Conservation (phyloP, 2,888 invertebrate species). For the Cancer borealis region DNA sequence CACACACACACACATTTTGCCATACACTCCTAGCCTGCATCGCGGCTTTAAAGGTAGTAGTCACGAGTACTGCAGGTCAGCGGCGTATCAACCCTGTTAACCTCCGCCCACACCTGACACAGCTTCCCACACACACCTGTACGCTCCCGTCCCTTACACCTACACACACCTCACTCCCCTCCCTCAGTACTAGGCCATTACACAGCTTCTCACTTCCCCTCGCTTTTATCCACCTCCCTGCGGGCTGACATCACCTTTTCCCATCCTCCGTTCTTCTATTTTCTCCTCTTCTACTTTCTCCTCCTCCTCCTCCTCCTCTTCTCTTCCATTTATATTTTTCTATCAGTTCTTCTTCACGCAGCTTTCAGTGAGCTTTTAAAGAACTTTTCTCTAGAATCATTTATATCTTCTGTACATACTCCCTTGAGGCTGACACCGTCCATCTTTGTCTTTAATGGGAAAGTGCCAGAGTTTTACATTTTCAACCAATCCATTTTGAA, state of each 20-base stretch:
- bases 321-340: background rate
- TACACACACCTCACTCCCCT: background rate
- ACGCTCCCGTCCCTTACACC: background rate
- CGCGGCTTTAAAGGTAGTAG: background rate
- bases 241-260: background rate
- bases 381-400: background rate
- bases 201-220: background rate
- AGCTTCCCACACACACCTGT: background rate
- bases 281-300: background rate
- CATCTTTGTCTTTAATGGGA: background rate
- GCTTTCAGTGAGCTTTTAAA: background rate
- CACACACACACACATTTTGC: background rate
- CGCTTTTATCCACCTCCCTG: background rate
- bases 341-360: background rate
- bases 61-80: background rate
- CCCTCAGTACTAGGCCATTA: background rate
- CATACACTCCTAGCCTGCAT: background rate
- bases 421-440: background rate
- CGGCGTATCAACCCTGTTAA: background rate
- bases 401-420: background rate
- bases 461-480: constrained; percentile 20
- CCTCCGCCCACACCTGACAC: background rate
- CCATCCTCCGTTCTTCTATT: too few species aligned
- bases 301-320: background rate
- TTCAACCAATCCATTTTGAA: background rate